Evolutionary conservation across 1,140 invertebrate genomes (phyloP).

Genomic region (Apis dorsata): DNA sequence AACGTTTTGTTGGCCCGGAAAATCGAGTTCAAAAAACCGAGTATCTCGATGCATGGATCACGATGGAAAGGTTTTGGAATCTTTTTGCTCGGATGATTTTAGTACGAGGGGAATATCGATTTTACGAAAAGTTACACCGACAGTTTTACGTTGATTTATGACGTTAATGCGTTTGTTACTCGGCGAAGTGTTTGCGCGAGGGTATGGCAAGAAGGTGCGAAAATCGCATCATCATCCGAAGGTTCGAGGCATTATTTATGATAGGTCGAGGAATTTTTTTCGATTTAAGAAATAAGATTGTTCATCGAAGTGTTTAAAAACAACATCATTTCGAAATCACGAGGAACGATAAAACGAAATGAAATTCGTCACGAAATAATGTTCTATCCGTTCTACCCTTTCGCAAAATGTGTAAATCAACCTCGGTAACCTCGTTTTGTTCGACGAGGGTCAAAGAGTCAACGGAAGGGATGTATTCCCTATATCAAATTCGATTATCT

Average conservation of each 20-base stretch:
- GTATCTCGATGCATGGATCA: too few species aligned
- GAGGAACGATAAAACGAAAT: background rate
- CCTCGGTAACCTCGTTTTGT: background rate
- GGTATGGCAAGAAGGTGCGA: background rate
- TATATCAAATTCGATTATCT: background rate
- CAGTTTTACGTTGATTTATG: slow-evolving; percentile 1
- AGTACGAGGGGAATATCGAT: background rate
- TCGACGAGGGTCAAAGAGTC: background rate
- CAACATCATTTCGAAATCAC: too few species aligned
- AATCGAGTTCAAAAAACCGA: background rate
- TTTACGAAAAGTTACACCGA: background rate
- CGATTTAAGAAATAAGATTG: too few species aligned
- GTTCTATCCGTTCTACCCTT: background rate
- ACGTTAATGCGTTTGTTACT: slow-evolving; percentile 8
- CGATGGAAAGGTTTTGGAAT: background rate
- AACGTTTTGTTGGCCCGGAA: background rate
- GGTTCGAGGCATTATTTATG: background rate
- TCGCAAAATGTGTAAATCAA: slow-evolving; percentile 13
- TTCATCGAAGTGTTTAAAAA: too few species aligned
- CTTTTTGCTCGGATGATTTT: background rate
- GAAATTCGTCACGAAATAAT: background rate
- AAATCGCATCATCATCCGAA: background rate
- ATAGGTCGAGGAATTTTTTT: background rate
- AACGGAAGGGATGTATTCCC: background rate
- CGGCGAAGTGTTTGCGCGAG: background rate